These are phyloP conservation scores for Drosophila pallidifrons DNA, from an alignment of 1,140 invertebrate species.

Conservation along the genomic window DNA sequence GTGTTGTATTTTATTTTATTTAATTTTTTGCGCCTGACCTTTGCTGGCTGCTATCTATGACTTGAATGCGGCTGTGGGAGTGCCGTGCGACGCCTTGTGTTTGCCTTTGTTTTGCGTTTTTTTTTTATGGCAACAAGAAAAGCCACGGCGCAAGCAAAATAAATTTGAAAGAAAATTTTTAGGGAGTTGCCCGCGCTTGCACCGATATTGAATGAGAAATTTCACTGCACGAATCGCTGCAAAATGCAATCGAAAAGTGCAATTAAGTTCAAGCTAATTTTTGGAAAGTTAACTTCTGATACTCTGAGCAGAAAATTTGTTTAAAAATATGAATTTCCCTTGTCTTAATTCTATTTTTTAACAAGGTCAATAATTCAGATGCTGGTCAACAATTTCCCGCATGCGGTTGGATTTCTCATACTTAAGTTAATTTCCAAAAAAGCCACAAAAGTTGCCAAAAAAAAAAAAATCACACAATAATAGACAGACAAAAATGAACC, in stretches of 20 bases:
- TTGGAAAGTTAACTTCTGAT: constrained; percentile 41
- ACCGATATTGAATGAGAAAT: constrained; percentile 26
- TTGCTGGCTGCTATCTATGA: constrained; percentile 62
- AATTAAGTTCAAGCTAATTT: constrained; percentile 33
- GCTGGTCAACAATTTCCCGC: constrained; percentile 36
- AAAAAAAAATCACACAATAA: constrained; percentile 1
- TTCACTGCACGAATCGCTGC: constrained; percentile 44
- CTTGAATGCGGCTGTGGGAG: constrained; percentile 66
- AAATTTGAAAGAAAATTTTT: constrained; percentile 45
- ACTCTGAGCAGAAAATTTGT: constrained; percentile 16
- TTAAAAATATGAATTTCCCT: constrained; percentile 46
- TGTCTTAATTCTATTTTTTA: constrained; percentile 52
- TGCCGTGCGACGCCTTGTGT: constrained; percentile 68
- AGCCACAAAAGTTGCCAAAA: constrained; percentile 49
- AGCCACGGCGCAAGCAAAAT: constrained; percentile 15
- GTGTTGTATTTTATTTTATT: constrained; percentile 53
- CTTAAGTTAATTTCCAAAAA: constrained; percentile 16
- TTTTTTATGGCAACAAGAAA: constrained; percentile 38
- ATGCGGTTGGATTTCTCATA: constrained; percentile 33
- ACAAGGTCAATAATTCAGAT: constrained; percentile 49
- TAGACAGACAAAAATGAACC: constrained; percentile 40
- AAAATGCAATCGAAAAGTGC: not conserved
- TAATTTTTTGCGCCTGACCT: constrained; percentile 69
- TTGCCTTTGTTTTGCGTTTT: constrained; percentile 72
- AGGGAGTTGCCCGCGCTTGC: constrained; percentile 36